Percentiles rank a stretch among this genome's conserved stretches.
Conservation (phyloP, 1,140 invertebrate genomes). For the Halesus radiatus region DNA sequence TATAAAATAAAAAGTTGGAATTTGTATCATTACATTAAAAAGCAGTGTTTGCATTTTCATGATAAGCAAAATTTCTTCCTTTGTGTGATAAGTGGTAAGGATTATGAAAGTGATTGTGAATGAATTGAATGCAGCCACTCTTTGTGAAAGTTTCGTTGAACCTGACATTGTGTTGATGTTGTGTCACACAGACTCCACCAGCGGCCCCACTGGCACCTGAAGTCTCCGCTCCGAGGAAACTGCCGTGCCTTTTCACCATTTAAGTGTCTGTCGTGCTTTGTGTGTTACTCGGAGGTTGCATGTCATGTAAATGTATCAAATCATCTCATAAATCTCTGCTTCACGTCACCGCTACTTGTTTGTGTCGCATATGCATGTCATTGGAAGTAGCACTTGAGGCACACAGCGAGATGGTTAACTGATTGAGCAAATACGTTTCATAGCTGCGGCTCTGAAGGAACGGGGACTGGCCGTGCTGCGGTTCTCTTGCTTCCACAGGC, state of each 20-base stretch:
- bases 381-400: slow-evolving; percentile 26
- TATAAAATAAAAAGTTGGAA: not conserved
- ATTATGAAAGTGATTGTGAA: not conserved
- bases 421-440: slow-evolving; percentile 49
- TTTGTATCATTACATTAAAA: not conserved
- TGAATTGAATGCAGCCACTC: not conserved
- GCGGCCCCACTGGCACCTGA: slow-evolving; percentile 45
- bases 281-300: slow-evolving; percentile 42
- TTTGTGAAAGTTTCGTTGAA: slow-evolving; percentile 14
- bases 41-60: not conserved
- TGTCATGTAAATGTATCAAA: slow-evolving; percentile 45
- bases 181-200: slow-evolving; percentile 53
- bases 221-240: slow-evolving; percentile 43
- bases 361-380: slow-evolving; percentile 39
- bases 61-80: not conserved
- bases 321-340: slow-evolving; percentile 48
- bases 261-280: slow-evolving; percentile 22
- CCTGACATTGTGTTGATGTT: slow-evolving; percentile 42
- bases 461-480: slow-evolving; percentile 67
- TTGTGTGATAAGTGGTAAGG: too few species aligned
- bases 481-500: slow-evolving; percentile 67
- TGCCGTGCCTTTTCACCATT: slow-evolving; percentile 27
- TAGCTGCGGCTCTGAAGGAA: slow-evolving; percentile 67
- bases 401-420: slow-evolving; percentile 23
- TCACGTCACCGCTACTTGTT: slow-evolving; percentile 45